Base-by-base conservation (phyloP, 2,888 invertebrate species). In the Pemphredon lugubris region DNA sequence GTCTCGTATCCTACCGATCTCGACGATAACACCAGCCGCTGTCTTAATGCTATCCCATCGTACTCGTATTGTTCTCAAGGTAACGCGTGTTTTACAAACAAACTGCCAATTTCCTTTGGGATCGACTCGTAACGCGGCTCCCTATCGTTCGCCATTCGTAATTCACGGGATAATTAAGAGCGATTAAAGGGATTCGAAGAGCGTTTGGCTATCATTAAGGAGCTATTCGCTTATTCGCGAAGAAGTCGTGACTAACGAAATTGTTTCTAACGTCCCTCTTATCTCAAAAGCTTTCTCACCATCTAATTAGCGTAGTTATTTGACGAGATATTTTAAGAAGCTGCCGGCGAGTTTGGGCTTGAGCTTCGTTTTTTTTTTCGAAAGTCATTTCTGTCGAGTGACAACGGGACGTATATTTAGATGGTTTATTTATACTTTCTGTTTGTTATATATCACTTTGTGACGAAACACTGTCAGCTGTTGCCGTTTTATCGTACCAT, bases 1-100 rank as follows among this genome's bases (percentile, higher is more conserved):
- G 53, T 51, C 61, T 37, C 45, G 45, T 73, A 71, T 66, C 73
- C 63, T 20, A 20, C n/a, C 39, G 54, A 71, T 71, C 57, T 64
- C 34, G 4, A 23, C 48, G 61, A 57, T 26, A 50, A 50, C 21
- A 3, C 40, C 30, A 7, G n/a, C n/a, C 37, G 18, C 37, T 34
- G 23, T 48, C 23, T 34, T 34, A 32, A 45, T 50, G 32, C 20
- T 13, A 37, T 61, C 50, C 57, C 53, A 50, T 39, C 50, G 53
- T 42, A 32, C 40, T 61, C 50, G 53, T 48, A 50, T 39, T 57
- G 53, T 47, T 40, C 42, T 63, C 66, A 63, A 67, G 67, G 55
- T 72, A 54, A 72, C 42, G 57, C 47, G 47, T 64, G 42, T 60
- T 64, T 50, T 44, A 26, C 47, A 23, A 45, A 26, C 39, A 39